phyloP scores from a whole-genome alignment of 2,888 invertebrate genomes.

The Pseudeuparius sepicola region DNA sequence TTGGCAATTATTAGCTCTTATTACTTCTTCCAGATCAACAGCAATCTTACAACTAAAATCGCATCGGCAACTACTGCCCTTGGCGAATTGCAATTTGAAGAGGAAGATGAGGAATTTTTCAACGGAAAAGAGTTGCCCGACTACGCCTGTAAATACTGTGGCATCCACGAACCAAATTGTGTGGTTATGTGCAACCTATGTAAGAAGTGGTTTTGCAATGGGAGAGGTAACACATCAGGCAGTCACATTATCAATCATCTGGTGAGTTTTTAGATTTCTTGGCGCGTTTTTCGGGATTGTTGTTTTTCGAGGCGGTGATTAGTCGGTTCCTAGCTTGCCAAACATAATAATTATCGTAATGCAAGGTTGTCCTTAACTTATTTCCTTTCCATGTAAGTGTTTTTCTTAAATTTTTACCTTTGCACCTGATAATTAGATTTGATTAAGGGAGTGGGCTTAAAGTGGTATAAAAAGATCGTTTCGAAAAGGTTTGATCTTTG shows the following conservation, averaged over 20 bases:
- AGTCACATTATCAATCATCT: slow-evolving; percentile 99
- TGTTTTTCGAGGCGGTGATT: too few relatives aligned
- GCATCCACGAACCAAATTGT: slow-evolving; percentile 93
- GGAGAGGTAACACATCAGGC: slow-evolving; percentile 93
- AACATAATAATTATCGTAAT: too few relatives aligned
- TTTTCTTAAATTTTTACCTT: too few relatives aligned
- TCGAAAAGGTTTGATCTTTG: too few relatives aligned
- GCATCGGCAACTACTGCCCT: slow-evolving; percentile 59
- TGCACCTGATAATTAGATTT: too few relatives aligned
- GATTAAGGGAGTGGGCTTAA: too few relatives aligned
- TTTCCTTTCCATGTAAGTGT: background rate
- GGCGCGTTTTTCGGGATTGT: too few relatives aligned
- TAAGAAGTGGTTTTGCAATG: slow-evolving; percentile 99
- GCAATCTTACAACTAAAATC: slow-evolving; percentile 52
- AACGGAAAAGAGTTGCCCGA: slow-evolving; percentile 82
- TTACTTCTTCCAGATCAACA: too few relatives aligned
- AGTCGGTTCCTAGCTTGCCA: too few relatives aligned
- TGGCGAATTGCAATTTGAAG: slow-evolving; percentile 89
- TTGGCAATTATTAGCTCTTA: too few relatives aligned
- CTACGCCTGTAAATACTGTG: slow-evolving; percentile 98
- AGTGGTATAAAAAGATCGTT: too few relatives aligned
- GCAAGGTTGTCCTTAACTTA: too few relatives aligned
- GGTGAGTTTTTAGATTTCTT: slow-evolving; percentile 46
- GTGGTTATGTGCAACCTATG: slow-evolving; percentile 98
- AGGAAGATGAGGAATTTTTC: slow-evolving; percentile 85